Evolutionary conservation across 2,113 vertebrate genomes (phyloP).

Genomic region (Callionymus lyra): DNA sequence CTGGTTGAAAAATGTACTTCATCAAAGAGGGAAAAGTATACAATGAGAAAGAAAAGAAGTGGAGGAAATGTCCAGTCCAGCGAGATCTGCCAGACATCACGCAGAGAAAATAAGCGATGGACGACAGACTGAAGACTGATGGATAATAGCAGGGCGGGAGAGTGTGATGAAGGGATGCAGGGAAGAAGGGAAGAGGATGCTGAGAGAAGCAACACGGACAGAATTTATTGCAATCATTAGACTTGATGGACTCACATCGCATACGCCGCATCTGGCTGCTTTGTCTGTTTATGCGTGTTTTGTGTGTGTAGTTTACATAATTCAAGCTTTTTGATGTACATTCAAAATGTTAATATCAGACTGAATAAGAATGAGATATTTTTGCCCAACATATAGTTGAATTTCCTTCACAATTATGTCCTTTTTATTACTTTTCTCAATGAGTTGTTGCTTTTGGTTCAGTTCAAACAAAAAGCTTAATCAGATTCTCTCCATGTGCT

Average conservation of each 20-base stretch:
- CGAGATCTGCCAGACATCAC: constrained; percentile 20
- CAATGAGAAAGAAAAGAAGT: background rate
- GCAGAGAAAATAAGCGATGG: constrained; percentile 6
- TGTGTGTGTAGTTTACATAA: background rate
- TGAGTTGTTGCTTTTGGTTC: too few species aligned
- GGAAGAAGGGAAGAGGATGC: constrained; percentile 32
- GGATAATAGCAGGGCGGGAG: constrained; percentile 16
- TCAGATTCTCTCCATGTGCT: too few species aligned
- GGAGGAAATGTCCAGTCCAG: constrained; percentile 1
- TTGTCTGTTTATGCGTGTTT: constrained; percentile 25
- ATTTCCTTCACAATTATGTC: too few species aligned
- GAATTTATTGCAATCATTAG: constrained; percentile 63
- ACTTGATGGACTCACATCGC: constrained; percentile 60
- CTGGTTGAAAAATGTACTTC: too few species aligned
- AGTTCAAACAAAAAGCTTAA: too few species aligned
- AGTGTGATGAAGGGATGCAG: constrained; percentile 30
- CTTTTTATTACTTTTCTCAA: too few species aligned
- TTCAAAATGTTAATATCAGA: too few species aligned
- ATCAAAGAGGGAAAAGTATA: too few species aligned
- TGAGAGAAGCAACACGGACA: constrained; percentile 53
- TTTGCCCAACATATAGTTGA: too few species aligned
- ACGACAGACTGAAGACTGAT: constrained; percentile 13
- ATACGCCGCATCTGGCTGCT: constrained; percentile 47
- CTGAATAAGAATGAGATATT: too few species aligned
- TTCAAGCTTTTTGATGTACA: too few species aligned